A percentile compares a stretch with the other conserved stretches of the same genome.
Conservation (phyloP, 2,797 vertebrate genomes). For the Anolis apletophallus region DNA sequence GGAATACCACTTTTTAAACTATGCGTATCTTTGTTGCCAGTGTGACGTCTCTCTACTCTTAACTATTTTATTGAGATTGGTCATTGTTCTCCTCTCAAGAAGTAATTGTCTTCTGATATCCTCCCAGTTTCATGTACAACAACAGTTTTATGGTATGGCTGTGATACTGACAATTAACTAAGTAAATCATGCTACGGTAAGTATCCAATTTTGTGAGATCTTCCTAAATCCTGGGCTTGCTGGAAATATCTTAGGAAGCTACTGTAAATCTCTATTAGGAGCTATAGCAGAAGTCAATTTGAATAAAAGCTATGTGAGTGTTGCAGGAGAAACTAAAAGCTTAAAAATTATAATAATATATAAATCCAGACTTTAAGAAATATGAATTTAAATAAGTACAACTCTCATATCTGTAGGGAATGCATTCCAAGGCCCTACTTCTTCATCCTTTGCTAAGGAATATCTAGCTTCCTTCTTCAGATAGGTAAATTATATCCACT, state of each 20-base stretch:
- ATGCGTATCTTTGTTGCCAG: no score
- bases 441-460: no score
- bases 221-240: not conserved
- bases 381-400: no score
- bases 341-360: not conserved
- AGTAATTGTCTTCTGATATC: not conserved
- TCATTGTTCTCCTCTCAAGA: no score
- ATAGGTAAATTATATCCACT: no score
- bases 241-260: not conserved
- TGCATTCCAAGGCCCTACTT: no score
- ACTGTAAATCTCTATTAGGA: not conserved
- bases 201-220: not conserved
- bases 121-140: not conserved
- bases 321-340: slow-evolving; percentile 2
- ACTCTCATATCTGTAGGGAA: no score
- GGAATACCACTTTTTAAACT: no score
- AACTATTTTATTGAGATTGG: no score
- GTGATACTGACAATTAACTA: not conserved
- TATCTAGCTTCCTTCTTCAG: no score
- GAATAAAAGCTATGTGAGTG: slow-evolving; percentile 4
- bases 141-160: not conserved
- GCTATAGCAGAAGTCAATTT: not conserved
- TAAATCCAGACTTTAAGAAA: no score
- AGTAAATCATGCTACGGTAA: not conserved
- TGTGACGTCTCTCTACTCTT: no score